Conservation (phyloP, 2,113 vertebrate genomes). For the Edolisoma coerulescens region DNA sequence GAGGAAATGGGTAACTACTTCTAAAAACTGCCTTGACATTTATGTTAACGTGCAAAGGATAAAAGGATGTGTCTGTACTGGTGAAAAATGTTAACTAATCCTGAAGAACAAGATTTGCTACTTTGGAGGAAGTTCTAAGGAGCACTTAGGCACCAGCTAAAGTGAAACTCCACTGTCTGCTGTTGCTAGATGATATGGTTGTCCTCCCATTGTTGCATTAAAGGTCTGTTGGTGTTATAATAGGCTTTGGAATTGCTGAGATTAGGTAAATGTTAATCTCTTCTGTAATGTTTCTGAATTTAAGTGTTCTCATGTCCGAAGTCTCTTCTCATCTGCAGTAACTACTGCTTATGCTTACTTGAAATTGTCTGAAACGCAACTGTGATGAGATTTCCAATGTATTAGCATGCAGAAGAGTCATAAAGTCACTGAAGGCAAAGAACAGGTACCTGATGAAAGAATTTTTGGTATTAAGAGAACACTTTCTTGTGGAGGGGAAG, state of each 20-base stretch:
- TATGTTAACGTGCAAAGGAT: not conserved
- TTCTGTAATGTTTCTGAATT: not conserved
- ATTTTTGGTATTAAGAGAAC: not conserved
- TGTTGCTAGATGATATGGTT: not conserved
- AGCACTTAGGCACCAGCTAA: not conserved
- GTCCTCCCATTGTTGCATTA: not conserved
- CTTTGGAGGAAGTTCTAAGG: not conserved
- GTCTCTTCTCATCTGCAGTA: not conserved
- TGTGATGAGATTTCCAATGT: not conserved
- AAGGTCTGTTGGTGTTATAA: not conserved
- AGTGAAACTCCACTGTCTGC: not conserved
- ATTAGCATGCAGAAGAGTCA: not conserved
- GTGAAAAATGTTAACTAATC: not conserved
- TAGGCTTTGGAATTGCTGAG: not conserved
- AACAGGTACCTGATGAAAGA: not conserved
- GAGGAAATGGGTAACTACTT: not conserved
- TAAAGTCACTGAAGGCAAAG: not conserved
- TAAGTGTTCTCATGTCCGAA: not conserved
- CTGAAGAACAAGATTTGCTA: not conserved
- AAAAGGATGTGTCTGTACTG: not conserved
- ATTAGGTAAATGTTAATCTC: not conserved
- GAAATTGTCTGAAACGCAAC: not conserved
- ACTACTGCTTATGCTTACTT: rapidly evolving
- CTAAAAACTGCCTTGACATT: not conserved
- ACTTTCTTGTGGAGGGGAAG: not conserved